Evolutionary conservation across 2,888 invertebrate species (phyloP).

Genomic region (Drosophila bunnanda): DNA sequence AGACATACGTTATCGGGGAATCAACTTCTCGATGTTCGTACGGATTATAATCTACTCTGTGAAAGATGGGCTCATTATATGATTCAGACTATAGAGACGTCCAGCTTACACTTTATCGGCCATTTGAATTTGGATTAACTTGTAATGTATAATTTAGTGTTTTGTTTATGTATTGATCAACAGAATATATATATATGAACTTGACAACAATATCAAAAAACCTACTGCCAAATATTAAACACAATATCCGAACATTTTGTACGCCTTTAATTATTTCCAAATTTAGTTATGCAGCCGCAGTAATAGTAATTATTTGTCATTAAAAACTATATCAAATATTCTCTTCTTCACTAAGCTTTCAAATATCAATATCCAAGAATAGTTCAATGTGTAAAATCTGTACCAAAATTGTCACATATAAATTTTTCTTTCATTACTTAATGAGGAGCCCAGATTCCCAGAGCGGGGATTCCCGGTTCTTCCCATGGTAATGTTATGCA

Average conservation of each 20-base stretch:
- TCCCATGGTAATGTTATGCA: background rate
- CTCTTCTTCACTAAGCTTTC: background rate
- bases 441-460: background rate
- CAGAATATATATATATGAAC: too few species aligned
- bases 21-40: constrained; percentile 16
- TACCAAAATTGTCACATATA: background rate
- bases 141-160: too few species aligned
- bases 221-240: background rate
- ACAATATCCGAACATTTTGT: too few species aligned
- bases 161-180: too few species aligned
- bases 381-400: background rate
- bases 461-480: background rate
- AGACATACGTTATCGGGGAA: constrained; percentile 19
- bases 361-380: background rate
- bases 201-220: background rate
- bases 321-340: background rate
- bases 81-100: too few species aligned
- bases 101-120: background rate
- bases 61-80: background rate
- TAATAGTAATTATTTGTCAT: background rate
- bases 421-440: background rate
- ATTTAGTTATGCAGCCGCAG: background rate
- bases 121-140: too few species aligned
- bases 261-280: background rate
- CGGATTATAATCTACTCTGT: constrained; percentile 1